Evolutionary conservation across 2,113 vertebrate species (phyloP).

Genomic region (Phodopus roborovskii): DNA sequence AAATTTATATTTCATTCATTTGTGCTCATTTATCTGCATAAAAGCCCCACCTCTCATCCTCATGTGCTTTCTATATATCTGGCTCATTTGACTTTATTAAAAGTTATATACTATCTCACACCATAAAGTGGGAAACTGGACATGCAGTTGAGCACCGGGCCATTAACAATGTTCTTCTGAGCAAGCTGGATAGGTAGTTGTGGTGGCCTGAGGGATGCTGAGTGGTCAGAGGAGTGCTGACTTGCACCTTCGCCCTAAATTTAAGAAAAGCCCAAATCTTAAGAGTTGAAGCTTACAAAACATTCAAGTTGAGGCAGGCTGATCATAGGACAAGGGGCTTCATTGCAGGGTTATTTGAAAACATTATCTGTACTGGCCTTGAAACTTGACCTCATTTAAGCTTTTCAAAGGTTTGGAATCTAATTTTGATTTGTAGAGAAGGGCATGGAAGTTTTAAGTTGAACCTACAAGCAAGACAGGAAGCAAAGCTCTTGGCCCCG

Average conservation of each 20-base stretch:
- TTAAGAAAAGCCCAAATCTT: neutral
- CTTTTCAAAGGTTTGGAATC: neutral
- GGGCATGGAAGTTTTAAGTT: neutral
- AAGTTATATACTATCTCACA: neutral
- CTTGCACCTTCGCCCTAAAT: too few relatives aligned
- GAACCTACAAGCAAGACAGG: neutral
- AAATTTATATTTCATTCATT: neutral
- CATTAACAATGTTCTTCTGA: neutral
- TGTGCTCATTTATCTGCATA: neutral
- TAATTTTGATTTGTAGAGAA: neutral
- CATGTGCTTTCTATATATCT: neutral
- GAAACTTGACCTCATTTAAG: neutral
- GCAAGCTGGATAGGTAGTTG: neutral
- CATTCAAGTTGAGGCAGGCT: neutral
- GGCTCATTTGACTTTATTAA: neutral
- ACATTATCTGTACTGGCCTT: neutral
- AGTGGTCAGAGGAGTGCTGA: too few relatives aligned
- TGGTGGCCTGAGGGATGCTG: fast-evolving
- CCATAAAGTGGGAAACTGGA: neutral
- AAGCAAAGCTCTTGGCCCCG: fast-evolving
- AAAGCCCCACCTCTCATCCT: neutral
- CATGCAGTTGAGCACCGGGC: neutral
- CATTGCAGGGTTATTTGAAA: slow-evolving; percentile 3
- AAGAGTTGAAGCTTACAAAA: neutral
- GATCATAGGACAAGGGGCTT: neutral